Base-by-base conservation (phyloP, 1,140 invertebrate genomes). In the Brachystomella parvula region DNA sequence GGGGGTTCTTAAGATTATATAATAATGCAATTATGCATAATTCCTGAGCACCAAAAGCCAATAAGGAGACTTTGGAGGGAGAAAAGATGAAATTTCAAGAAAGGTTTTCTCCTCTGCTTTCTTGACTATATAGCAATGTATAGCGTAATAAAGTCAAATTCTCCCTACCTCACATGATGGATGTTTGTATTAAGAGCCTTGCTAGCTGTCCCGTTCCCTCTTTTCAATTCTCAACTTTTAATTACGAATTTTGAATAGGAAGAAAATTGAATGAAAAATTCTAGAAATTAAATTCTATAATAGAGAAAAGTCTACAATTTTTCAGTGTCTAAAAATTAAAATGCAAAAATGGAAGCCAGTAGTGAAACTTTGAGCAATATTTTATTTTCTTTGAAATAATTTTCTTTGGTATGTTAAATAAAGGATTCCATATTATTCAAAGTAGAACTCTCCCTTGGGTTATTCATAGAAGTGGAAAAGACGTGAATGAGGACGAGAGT, bases 231-330 rank as follows among this genome's bases (percentile, higher is more conserved):
- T 56, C 47, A 72, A 70, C 66, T 72, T 72, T 70, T 68, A 72
- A 72, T 72, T 72, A 72, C 71, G 62, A 68, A 72, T 72, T 72
- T 70, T 72, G 70, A 72, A 70, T 72, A 72, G 71, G 56, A 69
- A 72, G 68, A 70, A 72, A 53, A 24, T 53, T 6, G 49, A 53
- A 53, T n/a, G n/a, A n/a, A n/a, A n/a, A n/a, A n/a, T n/a, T n/a
- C n/a, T n/a, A n/a, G n/a, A n/a, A n/a, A n/a, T n/a, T n/a, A n/a
- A n/a, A n/a, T n/a, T n/a, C n/a, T n/a, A n/a, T n/a, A n/a, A n/a
- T n/a, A n/a, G n/a, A n/a, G n/a, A n/a, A n/a, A 47, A 71, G 39
- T 68, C 67, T 33, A 30, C 61, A 63, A 39, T 71, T 71, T 71
- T 71, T 71, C 70, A 65, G n/a, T n/a, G n/a, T n/a, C n/a, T n/a